Evolutionary conservation across 2,888 invertebrate genomes (phyloP), one percentile per base, ranked within the genome.

Genomic region (Cantharis flavilabris): DNA sequence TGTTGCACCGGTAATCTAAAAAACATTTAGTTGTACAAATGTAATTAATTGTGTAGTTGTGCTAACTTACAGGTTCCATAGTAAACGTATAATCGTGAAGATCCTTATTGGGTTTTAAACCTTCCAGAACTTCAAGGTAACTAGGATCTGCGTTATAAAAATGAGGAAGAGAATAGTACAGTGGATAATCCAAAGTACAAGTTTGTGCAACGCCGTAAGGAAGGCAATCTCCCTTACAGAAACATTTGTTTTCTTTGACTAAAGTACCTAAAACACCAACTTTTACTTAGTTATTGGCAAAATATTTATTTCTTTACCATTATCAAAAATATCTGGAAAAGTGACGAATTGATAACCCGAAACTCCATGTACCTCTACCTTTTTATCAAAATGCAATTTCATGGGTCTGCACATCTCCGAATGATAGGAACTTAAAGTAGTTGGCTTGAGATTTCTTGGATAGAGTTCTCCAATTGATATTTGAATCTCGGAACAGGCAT

Each of bases 381-480:
- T 92, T 81, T 90, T 89, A 23, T 90, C 90, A 84, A 91, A 94
- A 81, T 92, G 91, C 85, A 94, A 87, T 62, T 90, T 89, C 13
- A 94, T 89, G 0, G 89, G 91, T 78, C 96, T 91, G 87, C 96
- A 96, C 81, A 96, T 89, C 85, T 96, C 96, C 0, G 95, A 90
- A 76, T 93, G 90, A 87, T 94, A 96, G 83, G 96, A 89, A 30
- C 88, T 88, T n/a, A 94, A 89, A 3, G 86, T 84, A 28, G 90
- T 90, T 79, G 91, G 92, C 0, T 89, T 89, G 80, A 93, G 87
- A 83, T 92, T 89, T 0, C 94, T 93, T 0, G 94, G 92, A 86
- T 94, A 94, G 84, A 96, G 93, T 89, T 96, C 96, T 0, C 96
- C 96, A 0, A 93, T 93, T 20, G 95, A 94, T 23, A 95, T 95